Conservation (phyloP, 2,113 vertebrate genomes). For the Chionodraco myersi region DNA sequence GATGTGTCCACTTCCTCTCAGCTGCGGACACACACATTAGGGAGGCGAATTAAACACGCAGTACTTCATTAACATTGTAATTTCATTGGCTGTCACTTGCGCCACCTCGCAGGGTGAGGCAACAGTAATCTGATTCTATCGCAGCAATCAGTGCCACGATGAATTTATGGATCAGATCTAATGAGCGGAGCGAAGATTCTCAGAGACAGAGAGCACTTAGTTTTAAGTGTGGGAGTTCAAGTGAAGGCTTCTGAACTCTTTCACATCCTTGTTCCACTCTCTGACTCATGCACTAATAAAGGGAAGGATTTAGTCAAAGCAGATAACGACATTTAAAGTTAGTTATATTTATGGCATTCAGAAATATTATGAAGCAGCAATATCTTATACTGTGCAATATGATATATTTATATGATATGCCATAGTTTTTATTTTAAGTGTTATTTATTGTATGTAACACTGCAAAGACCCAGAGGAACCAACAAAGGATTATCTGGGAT, state of each 20-base stretch:
- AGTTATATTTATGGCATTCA: too few relatives aligned
- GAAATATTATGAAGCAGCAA: too few relatives aligned
- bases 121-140: constrained; percentile 38
- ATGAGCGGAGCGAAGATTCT: constrained; percentile 23
- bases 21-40: background rate
- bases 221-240: constrained; percentile 17
- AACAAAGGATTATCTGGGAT: too few relatives aligned
- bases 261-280: constrained; percentile 12
- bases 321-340: background rate
- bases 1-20: background rate
- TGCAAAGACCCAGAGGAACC: too few relatives aligned
- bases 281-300: constrained; percentile 14
- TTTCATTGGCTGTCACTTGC: constrained; percentile 37
- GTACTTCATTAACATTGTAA: constrained; percentile 30
- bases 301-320: background rate
- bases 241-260: constrained; percentile 23
- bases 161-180: constrained; percentile 49
- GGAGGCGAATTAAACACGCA: constrained; percentile 24
- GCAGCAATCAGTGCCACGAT: constrained; percentile 24
- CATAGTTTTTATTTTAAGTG: too few relatives aligned
- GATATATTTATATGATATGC: too few relatives aligned
- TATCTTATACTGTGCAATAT: too few relatives aligned
- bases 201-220: constrained; percentile 18
- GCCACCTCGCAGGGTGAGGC: constrained; percentile 29
- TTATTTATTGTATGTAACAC: too few relatives aligned